A percentile compares a stretch with the other conserved stretches of the same genome.
phyloP scores from a whole-genome alignment of 1,140 invertebrate species.

The Meloidogyne floridensis region DNA sequence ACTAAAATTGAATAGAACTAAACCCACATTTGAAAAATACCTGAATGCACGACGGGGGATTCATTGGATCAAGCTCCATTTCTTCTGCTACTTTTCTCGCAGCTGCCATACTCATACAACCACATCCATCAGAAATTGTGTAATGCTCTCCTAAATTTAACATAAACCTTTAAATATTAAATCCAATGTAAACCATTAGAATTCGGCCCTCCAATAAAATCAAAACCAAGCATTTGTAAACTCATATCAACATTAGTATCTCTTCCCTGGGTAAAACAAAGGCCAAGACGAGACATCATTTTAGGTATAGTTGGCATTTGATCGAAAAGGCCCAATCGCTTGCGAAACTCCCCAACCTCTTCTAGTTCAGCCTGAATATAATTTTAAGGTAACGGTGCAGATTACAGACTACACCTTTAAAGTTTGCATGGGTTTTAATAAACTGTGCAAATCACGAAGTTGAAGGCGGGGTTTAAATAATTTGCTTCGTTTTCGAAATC shows the following conservation, averaged over 20 bases:
- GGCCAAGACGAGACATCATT: constrained; percentile 53
- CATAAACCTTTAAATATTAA: background rate
- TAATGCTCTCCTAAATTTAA: constrained; percentile 31
- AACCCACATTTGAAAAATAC: background rate
- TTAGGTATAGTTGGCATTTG: constrained; percentile 41
- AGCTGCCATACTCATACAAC: constrained; percentile 31
- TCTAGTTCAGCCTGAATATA: constrained; percentile 21
- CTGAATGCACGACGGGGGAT: constrained; percentile 48
- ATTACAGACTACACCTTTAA: too few species aligned
- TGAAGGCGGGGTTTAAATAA: too few species aligned
- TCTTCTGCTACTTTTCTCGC: constrained; percentile 33
- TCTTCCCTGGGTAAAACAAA: constrained; percentile 50
- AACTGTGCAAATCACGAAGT: too few species aligned
- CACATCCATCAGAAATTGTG: constrained; percentile 52
- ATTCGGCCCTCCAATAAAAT: constrained; percentile 42
- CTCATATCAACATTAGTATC: constrained; percentile 35
- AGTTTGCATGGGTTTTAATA: too few species aligned
- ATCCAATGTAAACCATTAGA: constrained; percentile 7
- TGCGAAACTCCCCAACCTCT: constrained; percentile 35
- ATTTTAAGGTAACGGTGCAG: too few species aligned
- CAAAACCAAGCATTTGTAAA: constrained; percentile 26
- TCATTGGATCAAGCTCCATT: constrained; percentile 10
- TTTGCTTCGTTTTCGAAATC: too few species aligned
- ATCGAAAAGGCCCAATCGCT: constrained; percentile 37
- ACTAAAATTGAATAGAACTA: constrained; percentile 17